Percentiles rank a stretch among this genome's conserved stretches.
Conservation (phyloP, 2,888 invertebrate species). For the Monopis laevigella region DNA sequence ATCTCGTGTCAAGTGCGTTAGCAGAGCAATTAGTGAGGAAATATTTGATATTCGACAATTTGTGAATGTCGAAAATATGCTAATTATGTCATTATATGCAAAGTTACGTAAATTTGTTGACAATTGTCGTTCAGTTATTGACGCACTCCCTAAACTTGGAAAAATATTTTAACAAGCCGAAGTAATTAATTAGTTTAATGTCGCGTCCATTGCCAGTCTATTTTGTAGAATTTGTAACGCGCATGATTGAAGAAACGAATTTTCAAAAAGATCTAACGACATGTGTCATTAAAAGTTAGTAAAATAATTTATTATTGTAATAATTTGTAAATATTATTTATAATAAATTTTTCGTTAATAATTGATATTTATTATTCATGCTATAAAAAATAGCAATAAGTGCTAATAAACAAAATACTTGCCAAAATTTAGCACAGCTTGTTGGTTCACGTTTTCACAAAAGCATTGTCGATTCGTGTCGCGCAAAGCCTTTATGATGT, state of each 20-base stretch:
- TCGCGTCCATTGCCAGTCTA: background rate
- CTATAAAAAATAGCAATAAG: no score
- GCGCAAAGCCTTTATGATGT: conserved; percentile 30
- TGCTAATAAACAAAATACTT: no score
- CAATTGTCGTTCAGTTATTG: conserved; percentile 10
- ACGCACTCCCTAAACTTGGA: conserved; percentile 17
- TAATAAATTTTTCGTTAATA: no score
- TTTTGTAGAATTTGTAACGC: no score
- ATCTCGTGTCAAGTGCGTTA: conserved; percentile 39
- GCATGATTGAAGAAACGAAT: no score
- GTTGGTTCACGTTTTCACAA: no score
- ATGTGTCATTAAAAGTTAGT: no score
- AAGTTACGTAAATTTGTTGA: conserved; percentile 32
- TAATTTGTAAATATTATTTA: no score
- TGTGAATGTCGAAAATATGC: conserved; percentile 16
- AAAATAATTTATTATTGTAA: no score
- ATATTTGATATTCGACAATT: conserved; percentile 9
- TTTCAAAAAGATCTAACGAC: no score
- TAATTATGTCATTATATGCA: conserved; percentile 28
- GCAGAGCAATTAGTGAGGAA: conserved; percentile 38
- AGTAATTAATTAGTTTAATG: conserved; percentile 23
- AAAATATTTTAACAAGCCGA: conserved; percentile 25
- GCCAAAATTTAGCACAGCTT: no score
- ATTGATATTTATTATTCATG: no score
- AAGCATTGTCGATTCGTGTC: conserved; percentile 27